These are phyloP conservation scores for Danio rerio DNA, from an alignment of 2,113 vertebrate genomes.

Conservation along the genomic window DNA sequence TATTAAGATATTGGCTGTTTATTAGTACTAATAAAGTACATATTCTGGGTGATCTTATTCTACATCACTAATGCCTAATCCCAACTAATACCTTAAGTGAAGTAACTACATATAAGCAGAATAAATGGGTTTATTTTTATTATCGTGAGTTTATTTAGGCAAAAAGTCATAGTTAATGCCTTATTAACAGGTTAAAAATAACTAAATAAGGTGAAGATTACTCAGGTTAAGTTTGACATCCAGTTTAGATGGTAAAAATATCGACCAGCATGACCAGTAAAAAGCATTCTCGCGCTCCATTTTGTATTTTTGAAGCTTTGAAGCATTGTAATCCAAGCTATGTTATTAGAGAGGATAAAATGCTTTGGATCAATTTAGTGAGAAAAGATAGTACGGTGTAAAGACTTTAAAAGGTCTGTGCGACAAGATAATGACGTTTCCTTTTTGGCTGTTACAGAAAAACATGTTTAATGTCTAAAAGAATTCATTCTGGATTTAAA, in stretches of 20 bases:
- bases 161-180: too few species aligned
- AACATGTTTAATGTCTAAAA: background rate
- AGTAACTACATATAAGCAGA: too few species aligned
- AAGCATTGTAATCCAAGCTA: background rate
- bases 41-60: too few species aligned
- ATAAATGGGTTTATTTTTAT: too few species aligned
- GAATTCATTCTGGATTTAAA: background rate
- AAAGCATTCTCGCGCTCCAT: background rate
- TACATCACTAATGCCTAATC: too few species aligned
- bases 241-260: background rate
- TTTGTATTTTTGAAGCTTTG: constrained; percentile 7
- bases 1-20: too few species aligned
- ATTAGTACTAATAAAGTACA: too few species aligned
- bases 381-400: background rate
- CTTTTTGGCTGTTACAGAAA: background rate
- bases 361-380: constrained; percentile 1
- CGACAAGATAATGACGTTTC: background rate
- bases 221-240: background rate
- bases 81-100: too few species aligned
- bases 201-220: background rate
- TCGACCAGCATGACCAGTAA: background rate
- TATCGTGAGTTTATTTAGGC: too few species aligned
- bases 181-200: too few species aligned
- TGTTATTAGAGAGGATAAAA: background rate
- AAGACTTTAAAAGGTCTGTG: constrained; percentile 14